Conservation (phyloP, 2,888 invertebrate species). For the Limenitis camilla region DNA sequence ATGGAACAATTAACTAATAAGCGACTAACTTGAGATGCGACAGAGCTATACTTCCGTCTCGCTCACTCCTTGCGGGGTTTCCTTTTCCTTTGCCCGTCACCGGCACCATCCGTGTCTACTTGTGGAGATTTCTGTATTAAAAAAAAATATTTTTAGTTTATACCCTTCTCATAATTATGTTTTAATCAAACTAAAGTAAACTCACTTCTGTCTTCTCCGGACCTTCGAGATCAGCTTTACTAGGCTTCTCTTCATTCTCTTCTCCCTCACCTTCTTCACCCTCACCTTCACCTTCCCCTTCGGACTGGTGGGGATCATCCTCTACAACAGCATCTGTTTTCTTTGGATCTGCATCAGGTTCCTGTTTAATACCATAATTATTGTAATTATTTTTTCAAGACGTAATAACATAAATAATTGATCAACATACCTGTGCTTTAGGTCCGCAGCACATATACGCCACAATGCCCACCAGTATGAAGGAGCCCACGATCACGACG, state of each 20-base stretch:
- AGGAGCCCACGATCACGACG: slow-evolving; percentile 84
- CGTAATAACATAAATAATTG: too few relatives aligned
- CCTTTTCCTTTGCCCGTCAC: slow-evolving; percentile 65
- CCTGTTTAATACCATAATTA: slow-evolving; percentile 28
- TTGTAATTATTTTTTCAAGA: background rate
- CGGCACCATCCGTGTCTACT: slow-evolving; percentile 52
- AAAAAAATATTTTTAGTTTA: background rate
- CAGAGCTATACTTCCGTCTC: slow-evolving; percentile 2
- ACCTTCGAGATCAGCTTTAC: slow-evolving; percentile 40
- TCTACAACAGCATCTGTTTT: slow-evolving; percentile 82
- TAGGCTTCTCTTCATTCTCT: slow-evolving; percentile 26
- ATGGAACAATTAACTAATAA: too few relatives aligned
- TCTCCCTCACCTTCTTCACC: slow-evolving; percentile 32
- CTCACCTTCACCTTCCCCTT: slow-evolving; percentile 40
- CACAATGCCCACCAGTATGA: slow-evolving; percentile 85
- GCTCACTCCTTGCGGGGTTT: slow-evolving; percentile 66
- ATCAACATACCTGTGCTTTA: slow-evolving; percentile 36
- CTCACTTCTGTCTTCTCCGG: slow-evolving; percentile 28
- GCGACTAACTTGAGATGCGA: too few relatives aligned
- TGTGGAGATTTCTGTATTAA: slow-evolving; percentile 36
- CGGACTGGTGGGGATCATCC: slow-evolving; percentile 72
- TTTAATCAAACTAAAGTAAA: background rate
- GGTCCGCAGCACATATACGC: slow-evolving; percentile 87
- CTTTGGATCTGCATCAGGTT: slow-evolving; percentile 72
- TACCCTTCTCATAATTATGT: background rate